phyloP scores from a whole-genome alignment of 2,113 vertebrate genomes.

The Corynorhinus townsendii region DNA sequence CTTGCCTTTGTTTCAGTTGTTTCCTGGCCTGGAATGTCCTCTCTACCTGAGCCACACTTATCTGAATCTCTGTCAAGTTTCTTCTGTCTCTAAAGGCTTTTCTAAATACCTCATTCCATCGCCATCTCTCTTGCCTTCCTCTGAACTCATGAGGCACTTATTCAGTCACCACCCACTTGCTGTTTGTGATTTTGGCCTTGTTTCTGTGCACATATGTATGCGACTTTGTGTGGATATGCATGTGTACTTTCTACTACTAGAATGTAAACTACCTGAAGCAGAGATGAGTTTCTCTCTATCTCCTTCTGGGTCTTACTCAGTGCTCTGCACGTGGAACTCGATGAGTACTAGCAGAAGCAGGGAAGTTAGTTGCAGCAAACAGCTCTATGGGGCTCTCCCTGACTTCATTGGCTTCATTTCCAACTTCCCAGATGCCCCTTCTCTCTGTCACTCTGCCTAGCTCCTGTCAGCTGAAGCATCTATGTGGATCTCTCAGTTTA shows the following conservation, averaged over 20 bases:
- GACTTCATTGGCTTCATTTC: not conserved
- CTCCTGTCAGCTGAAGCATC: not conserved
- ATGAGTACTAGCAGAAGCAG: not conserved
- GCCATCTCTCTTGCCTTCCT: not conserved
- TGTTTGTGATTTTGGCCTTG: not conserved
- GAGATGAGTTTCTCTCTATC: not conserved
- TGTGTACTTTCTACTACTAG: not conserved
- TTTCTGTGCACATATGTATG: not conserved
- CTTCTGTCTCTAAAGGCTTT: not conserved
- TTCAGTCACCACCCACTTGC: not conserved
- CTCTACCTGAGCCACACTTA: not conserved
- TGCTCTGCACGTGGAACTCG: not conserved
- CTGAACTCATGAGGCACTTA: not conserved
- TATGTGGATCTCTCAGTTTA: not conserved
- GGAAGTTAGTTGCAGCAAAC: not conserved
- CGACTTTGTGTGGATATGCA: not conserved
- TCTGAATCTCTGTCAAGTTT: not conserved
- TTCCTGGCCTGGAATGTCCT: not conserved
- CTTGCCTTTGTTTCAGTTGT: not conserved
- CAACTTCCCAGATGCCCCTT: not conserved
- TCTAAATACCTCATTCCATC: not conserved
- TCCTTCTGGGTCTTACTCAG: not conserved
- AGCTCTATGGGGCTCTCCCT: not conserved
- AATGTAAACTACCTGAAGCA: not conserved
- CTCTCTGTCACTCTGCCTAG: not conserved